Conservation (phyloP, 2,797 vertebrate species). For the Myotis daubentonii region DNA sequence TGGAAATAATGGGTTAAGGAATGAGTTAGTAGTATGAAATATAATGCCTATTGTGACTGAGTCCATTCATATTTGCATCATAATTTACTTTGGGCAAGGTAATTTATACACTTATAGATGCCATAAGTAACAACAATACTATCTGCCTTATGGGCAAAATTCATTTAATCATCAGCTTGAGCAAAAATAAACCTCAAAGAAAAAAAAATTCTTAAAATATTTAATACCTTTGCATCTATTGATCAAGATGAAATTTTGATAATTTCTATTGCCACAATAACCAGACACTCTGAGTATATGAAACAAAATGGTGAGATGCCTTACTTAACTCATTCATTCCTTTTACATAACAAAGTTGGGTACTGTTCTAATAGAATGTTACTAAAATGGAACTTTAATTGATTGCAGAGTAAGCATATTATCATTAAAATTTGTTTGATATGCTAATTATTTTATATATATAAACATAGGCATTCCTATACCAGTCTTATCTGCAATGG, state of each 20-base stretch:
- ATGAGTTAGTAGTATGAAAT: neutral
- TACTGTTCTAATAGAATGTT: neutral
- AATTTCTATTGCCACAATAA: neutral
- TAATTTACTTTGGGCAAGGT: neutral
- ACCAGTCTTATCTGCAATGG: neutral
- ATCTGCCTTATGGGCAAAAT: neutral
- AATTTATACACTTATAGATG: slow-evolving; percentile 20
- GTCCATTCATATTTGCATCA: neutral
- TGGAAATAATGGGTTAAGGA: neutral
- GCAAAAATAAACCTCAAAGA: neutral
- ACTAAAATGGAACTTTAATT: neutral
- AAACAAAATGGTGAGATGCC: neutral
- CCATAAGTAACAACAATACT: neutral
- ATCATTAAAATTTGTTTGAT: slow-evolving; percentile 14
- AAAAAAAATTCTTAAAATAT: slow-evolving; percentile 35
- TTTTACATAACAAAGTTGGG: neutral
- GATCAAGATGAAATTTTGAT: neutral
- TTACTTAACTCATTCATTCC: neutral
- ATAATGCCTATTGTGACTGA: neutral
- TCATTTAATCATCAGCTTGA: slow-evolving; percentile 26
- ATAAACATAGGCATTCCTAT: neutral
- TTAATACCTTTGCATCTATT: neutral
- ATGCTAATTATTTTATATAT: neutral
- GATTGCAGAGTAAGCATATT: neutral
- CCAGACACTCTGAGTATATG: neutral